A percentile compares a stretch with the other conserved stretches of the same genome.
Conservation (phyloP, 2,797 vertebrate species). For the Aselliscus stoliczkanus region DNA sequence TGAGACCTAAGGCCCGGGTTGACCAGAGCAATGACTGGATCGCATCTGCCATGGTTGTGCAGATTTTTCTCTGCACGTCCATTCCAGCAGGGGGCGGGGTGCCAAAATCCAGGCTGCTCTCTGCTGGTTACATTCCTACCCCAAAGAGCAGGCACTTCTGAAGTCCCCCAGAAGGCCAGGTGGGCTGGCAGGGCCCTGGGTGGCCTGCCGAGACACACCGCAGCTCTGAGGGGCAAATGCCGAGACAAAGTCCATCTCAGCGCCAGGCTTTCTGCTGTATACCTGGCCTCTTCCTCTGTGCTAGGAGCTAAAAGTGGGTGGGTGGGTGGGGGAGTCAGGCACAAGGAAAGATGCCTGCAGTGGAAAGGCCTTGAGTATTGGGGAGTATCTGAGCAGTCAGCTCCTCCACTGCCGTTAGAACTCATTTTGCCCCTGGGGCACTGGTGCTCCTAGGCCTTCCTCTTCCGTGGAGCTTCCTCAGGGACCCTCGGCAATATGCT, state of each 20-base stretch:
- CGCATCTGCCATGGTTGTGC: neutral
- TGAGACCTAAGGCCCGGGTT: neutral
- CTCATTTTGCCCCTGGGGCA: neutral
- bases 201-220: neutral
- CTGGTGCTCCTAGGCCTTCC: neutral
- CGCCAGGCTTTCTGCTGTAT: neutral
- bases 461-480: neutral
- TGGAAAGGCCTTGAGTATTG: neutral
- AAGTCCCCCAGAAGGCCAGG: neutral
- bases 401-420: neutral
- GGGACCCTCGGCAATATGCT: neutral
- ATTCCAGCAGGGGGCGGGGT: accelerated
- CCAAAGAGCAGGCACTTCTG: neutral
- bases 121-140: neutral
- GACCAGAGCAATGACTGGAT: neutral
- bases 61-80: neutral
- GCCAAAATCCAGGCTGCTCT: neutral
- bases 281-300: neutral
- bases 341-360: neutral
- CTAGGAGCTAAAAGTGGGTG: neutral
- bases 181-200: neutral
- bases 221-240: neutral
- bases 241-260: neutral
- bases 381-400: neutral
- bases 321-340: too few species aligned